Evolutionary conservation across 2,797 vertebrate genomes (phyloP), one percentile per base, ranked within the genome.

Genomic region (Graptemys geographica): DNA sequence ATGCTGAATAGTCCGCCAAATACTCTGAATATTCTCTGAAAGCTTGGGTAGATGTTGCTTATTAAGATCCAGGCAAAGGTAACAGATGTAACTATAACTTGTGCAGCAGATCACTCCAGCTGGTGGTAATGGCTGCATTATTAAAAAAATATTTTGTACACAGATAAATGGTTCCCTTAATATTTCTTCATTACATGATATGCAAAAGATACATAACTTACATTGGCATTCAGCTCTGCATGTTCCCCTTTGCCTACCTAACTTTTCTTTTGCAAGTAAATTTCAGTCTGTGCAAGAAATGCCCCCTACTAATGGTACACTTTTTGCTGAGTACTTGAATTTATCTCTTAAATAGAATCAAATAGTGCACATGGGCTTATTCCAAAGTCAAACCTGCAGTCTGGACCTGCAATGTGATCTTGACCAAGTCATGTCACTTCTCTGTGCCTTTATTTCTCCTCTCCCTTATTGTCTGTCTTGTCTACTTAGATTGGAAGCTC

Each of bases 21-120:
- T 87, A 47, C 4, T 53, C 89, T 69, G 74, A 90, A 93, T 92
- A 55, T 81, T 95, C 97, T 88, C 55, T 65, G 21, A 74, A 65
- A 65, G 27, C 90, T 88, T 79, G 93, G 74, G 81, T 88, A 76
- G 86, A 51, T 1, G 1, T n/a, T 27, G 41, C 12, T 51, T 87
- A 59, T 89, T 92, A 72, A 80, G 49, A 33, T 23, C 83, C 11
- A 13, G 53, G 86, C 81, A 65, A 85, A 82, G 76, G 89, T 82
- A 57, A 18, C 57, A 31, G 4, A 16, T 56, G 4, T 65, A 16
- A 33, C 5, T 47, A 69, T 85, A 57, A 53, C 21, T 90, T 81
- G 11, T 65, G 94, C 31, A 59, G 27, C 51, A 81, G 79, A 49
- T 79, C 41, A 59, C 88, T 93, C 33, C 52, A 87, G 69, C 79